Evolutionary conservation across 2,113 vertebrate species (phyloP).

Genomic region (Rhinoderma darwinii): DNA sequence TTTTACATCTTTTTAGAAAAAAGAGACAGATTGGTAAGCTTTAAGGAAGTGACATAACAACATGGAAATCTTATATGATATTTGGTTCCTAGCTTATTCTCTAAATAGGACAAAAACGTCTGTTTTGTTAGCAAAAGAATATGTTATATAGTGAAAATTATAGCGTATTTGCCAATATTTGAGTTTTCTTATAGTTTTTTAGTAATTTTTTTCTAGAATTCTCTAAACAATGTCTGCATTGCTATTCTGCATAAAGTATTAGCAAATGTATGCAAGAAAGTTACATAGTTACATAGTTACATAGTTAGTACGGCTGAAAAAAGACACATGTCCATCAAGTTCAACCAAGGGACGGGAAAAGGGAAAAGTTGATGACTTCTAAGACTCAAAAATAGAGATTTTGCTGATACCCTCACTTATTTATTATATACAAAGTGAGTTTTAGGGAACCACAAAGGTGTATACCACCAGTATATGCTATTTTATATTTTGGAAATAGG

Average conservation of each 20-base stretch:
- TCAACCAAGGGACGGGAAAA: too few relatives aligned
- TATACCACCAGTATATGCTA: too few relatives aligned
- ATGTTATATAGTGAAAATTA: not conserved
- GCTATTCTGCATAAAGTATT: not conserved
- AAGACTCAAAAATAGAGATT: too few relatives aligned
- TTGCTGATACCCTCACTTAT: too few relatives aligned
- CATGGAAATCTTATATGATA: constrained; percentile 1
- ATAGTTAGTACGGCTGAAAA: too few relatives aligned
- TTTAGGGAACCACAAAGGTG: too few relatives aligned
- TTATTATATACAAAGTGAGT: too few relatives aligned
- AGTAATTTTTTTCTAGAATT: not conserved
- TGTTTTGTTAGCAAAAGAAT: not conserved
- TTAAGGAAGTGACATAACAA: not conserved
- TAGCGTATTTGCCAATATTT: not conserved
- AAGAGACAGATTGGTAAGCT: not conserved
- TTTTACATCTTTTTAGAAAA: constrained; percentile 16
- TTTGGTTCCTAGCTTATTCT: not conserved
- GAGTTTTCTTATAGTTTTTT: not conserved
- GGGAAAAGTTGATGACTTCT: too few relatives aligned
- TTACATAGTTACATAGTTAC: too few relatives aligned
- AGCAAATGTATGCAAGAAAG: not conserved
- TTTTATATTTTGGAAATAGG: too few relatives aligned
- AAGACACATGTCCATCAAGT: too few relatives aligned
- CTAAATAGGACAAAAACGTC: not conserved
- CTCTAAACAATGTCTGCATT: not conserved